Conservation (phyloP, 64 coral and sea anemone genomes). For the Montipora foliosa region DNA sequence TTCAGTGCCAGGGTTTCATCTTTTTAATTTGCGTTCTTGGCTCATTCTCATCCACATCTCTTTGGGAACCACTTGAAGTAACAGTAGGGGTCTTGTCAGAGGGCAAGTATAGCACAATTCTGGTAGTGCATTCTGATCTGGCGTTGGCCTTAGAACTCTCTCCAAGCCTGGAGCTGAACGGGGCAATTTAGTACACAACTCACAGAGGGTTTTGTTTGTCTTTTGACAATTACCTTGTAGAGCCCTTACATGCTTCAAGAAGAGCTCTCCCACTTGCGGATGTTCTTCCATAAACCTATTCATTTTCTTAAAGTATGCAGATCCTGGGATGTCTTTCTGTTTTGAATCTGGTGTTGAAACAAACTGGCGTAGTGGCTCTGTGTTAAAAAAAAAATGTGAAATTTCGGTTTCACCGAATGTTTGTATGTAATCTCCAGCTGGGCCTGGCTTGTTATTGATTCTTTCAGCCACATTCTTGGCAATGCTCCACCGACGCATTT, state of each 20-base stretch:
- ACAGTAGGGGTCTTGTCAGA: conserved; percentile 43
- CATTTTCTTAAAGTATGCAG: conserved; percentile 70
- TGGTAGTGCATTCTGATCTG: neutral
- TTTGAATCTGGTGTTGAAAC: conserved; percentile 62
- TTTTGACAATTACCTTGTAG: too few species aligned
- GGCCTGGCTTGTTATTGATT: conserved; percentile 20
- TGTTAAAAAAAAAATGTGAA: conserved; percentile 71
- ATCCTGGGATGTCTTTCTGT: conserved; percentile 42
- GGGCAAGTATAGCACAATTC: neutral
- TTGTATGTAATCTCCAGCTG: conserved; percentile 16
- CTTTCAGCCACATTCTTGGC: conserved; percentile 42
- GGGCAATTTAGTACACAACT: too few species aligned
- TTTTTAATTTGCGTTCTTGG: too few species aligned
- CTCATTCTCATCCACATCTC: neutral
- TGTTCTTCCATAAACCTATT: conserved; percentile 55
- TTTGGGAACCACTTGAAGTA: conserved; percentile 23
- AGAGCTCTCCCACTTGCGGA: conserved; percentile 51
- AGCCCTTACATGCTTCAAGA: conserved; percentile 26
- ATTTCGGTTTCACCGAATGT: conserved; percentile 1
- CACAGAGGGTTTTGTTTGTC: too few species aligned
- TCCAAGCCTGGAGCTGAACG: conserved; percentile 9
- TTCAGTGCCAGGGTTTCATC: too few species aligned
- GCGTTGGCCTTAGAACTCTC: conserved; percentile 62
- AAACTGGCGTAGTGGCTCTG: conserved; percentile 62
- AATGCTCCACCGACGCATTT: neutral